Conservation (phyloP, 2,888 invertebrate species). For the Hirtodrosophila histrioides region DNA sequence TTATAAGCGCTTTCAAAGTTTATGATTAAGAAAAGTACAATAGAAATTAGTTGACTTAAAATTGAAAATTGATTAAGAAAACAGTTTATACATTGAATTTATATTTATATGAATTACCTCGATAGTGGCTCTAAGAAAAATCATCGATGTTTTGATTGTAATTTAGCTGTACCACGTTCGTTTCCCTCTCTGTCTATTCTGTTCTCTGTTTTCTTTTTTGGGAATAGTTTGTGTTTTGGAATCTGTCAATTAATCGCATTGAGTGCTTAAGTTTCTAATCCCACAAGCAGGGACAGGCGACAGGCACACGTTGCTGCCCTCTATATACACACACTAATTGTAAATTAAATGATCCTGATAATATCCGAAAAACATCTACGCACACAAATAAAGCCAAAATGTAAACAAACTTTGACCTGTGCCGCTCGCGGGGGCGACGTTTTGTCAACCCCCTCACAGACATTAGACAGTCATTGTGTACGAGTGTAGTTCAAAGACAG, state of each 20-base stretch:
- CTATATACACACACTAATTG: slow-evolving; percentile 67
- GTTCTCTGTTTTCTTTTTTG: too few relatives aligned
- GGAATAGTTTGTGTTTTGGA: too few relatives aligned
- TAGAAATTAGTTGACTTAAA: too few relatives aligned
- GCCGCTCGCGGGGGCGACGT: slow-evolving; percentile 19
- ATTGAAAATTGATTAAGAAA: too few relatives aligned
- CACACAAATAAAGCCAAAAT: slow-evolving; percentile 72
- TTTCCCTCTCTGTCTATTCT: too few relatives aligned
- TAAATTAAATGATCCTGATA: slow-evolving; percentile 80
- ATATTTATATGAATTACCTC: too few relatives aligned
- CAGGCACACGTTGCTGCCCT: slow-evolving; percentile 18
- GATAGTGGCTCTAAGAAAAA: too few relatives aligned
- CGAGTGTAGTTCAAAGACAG: neutral
- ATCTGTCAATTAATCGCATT: slow-evolving; percentile 65
- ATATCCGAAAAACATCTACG: slow-evolving; percentile 77
- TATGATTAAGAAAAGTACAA: too few relatives aligned
- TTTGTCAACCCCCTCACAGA: slow-evolving; percentile 57
- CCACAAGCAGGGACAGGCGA: slow-evolving; percentile 19
- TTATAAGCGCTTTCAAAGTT: too few relatives aligned
- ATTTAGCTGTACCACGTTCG: too few relatives aligned
- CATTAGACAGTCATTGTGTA: slow-evolving; percentile 23
- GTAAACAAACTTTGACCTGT: slow-evolving; percentile 74
- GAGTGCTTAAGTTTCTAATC: slow-evolving; percentile 64
- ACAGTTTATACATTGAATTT: too few relatives aligned
- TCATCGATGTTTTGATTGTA: too few relatives aligned